phyloP scores from a whole-genome alignment of 2,888 invertebrate species.

The Drosophila acutilabella region DNA sequence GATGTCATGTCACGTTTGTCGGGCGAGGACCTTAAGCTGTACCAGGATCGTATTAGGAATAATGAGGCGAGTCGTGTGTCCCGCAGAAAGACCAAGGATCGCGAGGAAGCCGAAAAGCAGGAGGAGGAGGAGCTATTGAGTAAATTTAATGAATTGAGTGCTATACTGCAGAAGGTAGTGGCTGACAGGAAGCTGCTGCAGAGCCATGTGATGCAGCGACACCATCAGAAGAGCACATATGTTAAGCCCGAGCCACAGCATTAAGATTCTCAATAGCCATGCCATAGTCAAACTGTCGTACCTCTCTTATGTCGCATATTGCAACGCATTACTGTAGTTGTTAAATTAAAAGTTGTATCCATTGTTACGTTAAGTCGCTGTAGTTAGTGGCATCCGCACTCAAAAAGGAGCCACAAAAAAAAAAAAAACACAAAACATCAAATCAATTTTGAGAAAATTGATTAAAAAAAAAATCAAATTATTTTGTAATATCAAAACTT shows the following conservation, averaged over 20 bases:
- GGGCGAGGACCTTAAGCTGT: conserved; percentile 72
- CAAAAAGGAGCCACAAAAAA: conserved; percentile 36
- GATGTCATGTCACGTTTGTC: conserved; percentile 62
- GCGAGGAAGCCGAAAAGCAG: conserved; percentile 70
- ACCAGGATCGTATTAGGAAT: conserved; percentile 82
- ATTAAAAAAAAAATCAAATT: conserved; percentile 27
- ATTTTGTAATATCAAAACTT: conserved; percentile 31
- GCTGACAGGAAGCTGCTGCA: neutral
- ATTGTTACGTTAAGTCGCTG: conserved; percentile 59
- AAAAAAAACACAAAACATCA: conserved; percentile 15
- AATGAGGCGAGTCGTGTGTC: conserved; percentile 83
- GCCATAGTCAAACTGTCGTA: conserved; percentile 56
- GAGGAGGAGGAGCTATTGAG: conserved; percentile 56
- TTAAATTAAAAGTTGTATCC: conserved; percentile 41
- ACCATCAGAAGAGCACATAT: conserved; percentile 56
- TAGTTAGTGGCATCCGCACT: conserved; percentile 31
- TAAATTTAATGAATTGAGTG: conserved; percentile 26
- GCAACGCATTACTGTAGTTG: conserved; percentile 48
- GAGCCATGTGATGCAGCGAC: conserved; percentile 28
- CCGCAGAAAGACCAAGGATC: conserved; percentile 81
- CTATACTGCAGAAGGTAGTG: conserved; percentile 1
- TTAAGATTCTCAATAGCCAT: conserved; percentile 67
- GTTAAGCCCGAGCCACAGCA: conserved; percentile 54
- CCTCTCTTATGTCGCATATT: conserved; percentile 62
- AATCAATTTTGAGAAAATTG: conserved; percentile 33